phyloP scores from a whole-genome alignment of 2,113 vertebrate species.

The Meriones unguiculatus region DNA sequence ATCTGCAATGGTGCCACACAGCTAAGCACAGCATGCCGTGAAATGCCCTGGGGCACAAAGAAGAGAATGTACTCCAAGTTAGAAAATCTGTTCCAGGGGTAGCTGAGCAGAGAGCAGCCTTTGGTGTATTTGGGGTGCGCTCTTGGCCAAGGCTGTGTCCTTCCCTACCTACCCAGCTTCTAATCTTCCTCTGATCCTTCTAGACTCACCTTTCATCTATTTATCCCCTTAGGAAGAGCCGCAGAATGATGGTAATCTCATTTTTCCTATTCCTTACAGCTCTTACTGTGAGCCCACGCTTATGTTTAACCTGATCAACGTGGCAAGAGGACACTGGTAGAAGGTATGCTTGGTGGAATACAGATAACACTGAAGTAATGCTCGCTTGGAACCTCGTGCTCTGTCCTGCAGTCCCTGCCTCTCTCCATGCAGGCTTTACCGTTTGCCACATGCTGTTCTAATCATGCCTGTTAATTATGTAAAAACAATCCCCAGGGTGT shows the following conservation, averaged over 20 bases:
- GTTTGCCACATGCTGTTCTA: background rate
- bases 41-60: background rate
- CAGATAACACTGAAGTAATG: background rate
- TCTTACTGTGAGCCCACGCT: constrained; percentile 4
- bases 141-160: background rate
- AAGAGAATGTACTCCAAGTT: background rate
- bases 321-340: constrained; percentile 1
- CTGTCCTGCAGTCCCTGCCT: background rate
- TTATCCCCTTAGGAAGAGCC: background rate
- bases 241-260: background rate
- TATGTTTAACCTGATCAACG: background rate
- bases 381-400: background rate
- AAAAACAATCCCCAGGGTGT: background rate
- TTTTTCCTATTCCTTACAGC: background rate
- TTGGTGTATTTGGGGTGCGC: background rate
- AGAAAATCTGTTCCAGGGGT: background rate
- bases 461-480: background rate
- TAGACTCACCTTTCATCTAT: background rate
- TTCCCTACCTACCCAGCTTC: background rate
- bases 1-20: constrained; percentile 30
- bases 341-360: background rate
- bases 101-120: background rate
- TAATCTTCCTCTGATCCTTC: background rate
- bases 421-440: background rate
- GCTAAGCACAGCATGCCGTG: background rate